Evolutionary conservation across 30 jellyfish, hydroid and myxozoan species (phyloP).

Genomic region (Rhopilema esculentum): DNA sequence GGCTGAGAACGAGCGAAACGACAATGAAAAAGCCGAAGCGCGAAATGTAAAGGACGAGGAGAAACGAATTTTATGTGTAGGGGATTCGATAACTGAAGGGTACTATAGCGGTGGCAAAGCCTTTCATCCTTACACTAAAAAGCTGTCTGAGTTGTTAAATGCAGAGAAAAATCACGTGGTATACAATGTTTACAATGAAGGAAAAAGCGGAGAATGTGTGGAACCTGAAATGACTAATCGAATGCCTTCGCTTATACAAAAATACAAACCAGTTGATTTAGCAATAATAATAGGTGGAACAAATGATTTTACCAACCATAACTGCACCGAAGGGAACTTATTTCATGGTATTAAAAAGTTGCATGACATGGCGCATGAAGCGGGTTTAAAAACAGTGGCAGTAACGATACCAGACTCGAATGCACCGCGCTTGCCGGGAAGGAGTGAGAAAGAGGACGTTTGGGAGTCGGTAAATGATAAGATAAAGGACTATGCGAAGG

Average conservation of each 20-base stretch:
- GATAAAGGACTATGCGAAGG: slow-evolving; percentile 49
- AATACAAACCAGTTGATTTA: slow-evolving; percentile 65
- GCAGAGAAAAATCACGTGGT: slow-evolving; percentile 42
- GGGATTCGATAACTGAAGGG: slow-evolving; percentile 85
- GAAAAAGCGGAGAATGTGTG: slow-evolving; percentile 87
- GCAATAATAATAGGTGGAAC: slow-evolving; percentile 96
- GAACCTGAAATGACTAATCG: slow-evolving; percentile 68
- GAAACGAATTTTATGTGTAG: slow-evolving; percentile 71
- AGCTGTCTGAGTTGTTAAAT: slow-evolving; percentile 51
- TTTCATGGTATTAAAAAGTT: slow-evolving; percentile 32
- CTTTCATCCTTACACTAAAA: slow-evolving; percentile 70
- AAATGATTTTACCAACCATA: slow-evolving; percentile 65
- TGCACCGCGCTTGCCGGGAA: slow-evolving; percentile 44
- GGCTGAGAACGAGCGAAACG: slow-evolving; percentile 9
- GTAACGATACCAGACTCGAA: slow-evolving; percentile 80
- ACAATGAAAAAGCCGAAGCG: slow-evolving; percentile 15
- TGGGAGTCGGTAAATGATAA: slow-evolving; percentile 66
- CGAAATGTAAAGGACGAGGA: slow-evolving; percentile 31
- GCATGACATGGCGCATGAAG: slow-evolving; percentile 70
- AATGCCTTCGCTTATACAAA: slow-evolving; percentile 70
- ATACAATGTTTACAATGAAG: slow-evolving; percentile 77
- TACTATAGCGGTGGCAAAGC: slow-evolving; percentile 63
- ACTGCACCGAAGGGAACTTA: slow-evolving; percentile 26
- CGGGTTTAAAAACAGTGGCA: slow-evolving; percentile 67
- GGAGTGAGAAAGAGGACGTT: slow-evolving; percentile 25